These are phyloP conservation scores for Heliconius cydno DNA, from an alignment of 2,888 invertebrate species.

Conservation along the genomic window DNA sequence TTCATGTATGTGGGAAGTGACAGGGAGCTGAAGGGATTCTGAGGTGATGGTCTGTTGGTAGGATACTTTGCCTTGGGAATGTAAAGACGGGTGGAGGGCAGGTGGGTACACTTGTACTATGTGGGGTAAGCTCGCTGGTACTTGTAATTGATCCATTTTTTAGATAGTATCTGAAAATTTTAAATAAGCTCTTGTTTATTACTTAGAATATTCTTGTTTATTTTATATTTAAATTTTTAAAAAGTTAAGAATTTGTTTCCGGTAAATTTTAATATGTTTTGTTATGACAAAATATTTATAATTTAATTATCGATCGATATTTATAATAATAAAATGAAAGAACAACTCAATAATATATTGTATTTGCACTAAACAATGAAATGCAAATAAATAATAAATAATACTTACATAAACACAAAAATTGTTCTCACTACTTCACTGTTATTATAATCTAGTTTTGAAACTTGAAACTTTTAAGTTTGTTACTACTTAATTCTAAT, in stretches of 20 bases:
- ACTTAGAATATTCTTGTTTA: neutral
- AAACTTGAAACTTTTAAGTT: neutral
- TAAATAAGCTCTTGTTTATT: neutral
- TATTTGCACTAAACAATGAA: neutral
- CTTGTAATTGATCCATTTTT: constrained; percentile 70
- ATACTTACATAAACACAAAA: constrained; percentile 1
- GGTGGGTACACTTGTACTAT: constrained; percentile 72
- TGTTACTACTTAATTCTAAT: neutral
- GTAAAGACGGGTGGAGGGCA: constrained; percentile 62
- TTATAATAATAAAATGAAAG: neutral
- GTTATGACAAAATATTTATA: neutral
- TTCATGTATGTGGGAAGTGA: constrained; percentile 58
- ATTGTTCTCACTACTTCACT: neutral
- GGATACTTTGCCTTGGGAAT: constrained; percentile 65
- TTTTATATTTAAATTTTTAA: neutral
- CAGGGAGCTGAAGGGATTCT: constrained; percentile 65
- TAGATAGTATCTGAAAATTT: neutral
- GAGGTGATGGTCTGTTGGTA: constrained; percentile 70
- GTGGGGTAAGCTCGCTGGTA: constrained; percentile 62
- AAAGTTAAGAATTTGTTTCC: neutral
- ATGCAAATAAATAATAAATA: neutral
- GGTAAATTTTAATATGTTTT: neutral
- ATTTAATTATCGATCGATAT: neutral
- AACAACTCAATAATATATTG: neutral
- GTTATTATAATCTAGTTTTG: neutral